These are phyloP conservation scores for Venturia canescens DNA, from an alignment of 1,140 invertebrate genomes.

Conservation along the genomic window DNA sequence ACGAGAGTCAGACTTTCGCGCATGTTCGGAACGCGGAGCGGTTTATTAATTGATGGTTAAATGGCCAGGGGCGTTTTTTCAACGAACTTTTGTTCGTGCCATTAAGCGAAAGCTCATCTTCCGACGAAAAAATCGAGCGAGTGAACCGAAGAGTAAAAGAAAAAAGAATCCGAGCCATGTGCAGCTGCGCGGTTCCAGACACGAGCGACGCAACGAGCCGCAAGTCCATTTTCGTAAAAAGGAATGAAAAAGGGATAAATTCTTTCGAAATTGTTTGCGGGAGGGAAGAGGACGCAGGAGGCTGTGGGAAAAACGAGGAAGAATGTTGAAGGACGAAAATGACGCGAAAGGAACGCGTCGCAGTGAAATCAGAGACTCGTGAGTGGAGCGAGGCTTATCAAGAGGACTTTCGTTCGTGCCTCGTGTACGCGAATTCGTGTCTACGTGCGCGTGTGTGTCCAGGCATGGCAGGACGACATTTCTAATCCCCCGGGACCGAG, in stretches of 20 bases:
- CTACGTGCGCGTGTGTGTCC: neutral
- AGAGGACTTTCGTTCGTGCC: neutral
- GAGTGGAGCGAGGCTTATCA: neutral
- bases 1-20: neutral
- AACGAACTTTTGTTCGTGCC: neutral
- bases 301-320: neutral
- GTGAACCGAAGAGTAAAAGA: neutral
- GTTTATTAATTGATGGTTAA: neutral
- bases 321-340: neutral
- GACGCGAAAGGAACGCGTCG: neutral
- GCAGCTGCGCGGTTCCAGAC: too few species aligned
- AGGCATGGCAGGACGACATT: neutral
- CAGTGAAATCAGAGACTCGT: conserved; percentile 11
- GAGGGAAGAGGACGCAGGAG: too few species aligned
- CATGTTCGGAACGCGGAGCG: neutral
- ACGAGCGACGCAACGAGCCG: too few species aligned
- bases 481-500: conserved; percentile 20
- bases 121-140: neutral
- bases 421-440: too few species aligned
- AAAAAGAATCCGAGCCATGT: neutral
- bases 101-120: neutral
- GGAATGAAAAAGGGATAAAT: neutral
- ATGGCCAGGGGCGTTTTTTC: neutral
- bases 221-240: neutral
- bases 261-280: neutral